Evolutionary conservation across 2,888 invertebrate genomes (phyloP), one percentile per base, ranked within the genome.

Genomic region (Boloria selene): DNA sequence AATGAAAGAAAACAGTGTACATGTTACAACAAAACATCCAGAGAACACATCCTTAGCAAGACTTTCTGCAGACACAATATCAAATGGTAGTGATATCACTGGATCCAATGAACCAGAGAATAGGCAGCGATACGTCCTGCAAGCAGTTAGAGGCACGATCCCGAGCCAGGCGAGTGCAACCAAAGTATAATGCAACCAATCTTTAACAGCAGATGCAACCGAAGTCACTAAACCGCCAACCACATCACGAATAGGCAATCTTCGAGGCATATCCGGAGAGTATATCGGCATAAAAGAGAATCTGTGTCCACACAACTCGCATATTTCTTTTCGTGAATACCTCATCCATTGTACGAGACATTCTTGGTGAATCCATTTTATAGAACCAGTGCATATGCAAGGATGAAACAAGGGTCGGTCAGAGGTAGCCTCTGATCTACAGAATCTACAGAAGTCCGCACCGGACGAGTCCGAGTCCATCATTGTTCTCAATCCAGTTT

Each of bases 241-340:
- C 10, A 99, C 96, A 86, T 99, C 99, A 73, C 95, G 95, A 42
- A 99, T 92, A 0, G 99, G 99, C 77, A 99, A 92, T 69, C 99
- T 94, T 69, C 98, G 95, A n/a, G 99, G 99, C 99, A 99, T 99
- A 85, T 99, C 99, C 38, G 99, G 98, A n/a, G 99, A 98, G 89
- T 99, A 99, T 77, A 99, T 99, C 38, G 99, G 99, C 80, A 98
- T 98, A 82, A 99, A 99, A 4, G 98, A 98, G 88, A 99, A 99
- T 69, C 98, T 95, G 89, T 99, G 97, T 70, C 98, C 98, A 87
- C 99, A 99, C 72, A 99, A 90, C 87, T 99, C 99, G 93, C 99
- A 99, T 83, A 98, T 98, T 87, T 99, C 99, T 91, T 99, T 99
- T 75, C 98, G 95, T 70, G 98, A 99, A 87, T 99, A 99, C 73